These are phyloP conservation scores for Neodiprion virginianus DNA, from an alignment of 1,140 invertebrate species.

Conservation along the genomic window DNA sequence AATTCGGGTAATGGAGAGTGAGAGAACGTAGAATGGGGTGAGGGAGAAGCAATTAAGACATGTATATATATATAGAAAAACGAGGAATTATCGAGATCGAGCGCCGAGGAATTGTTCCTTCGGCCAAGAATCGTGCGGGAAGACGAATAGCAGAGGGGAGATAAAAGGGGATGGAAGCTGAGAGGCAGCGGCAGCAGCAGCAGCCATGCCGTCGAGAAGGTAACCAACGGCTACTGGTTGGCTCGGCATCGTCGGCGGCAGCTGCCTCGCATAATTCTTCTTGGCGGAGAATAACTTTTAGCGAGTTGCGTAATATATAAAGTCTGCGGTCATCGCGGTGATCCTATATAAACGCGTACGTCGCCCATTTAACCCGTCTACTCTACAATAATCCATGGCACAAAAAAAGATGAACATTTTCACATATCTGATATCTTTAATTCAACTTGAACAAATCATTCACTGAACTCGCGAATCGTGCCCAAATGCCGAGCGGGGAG, in stretches of 20 bases:
- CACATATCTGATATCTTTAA: too few species aligned
- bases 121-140: background rate
- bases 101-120: too few species aligned
- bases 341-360: slow-evolving; percentile 15
- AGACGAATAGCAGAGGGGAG: background rate
- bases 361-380: slow-evolving; percentile 9
- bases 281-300: slow-evolving; percentile 50
- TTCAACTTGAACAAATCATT: too few species aligned
- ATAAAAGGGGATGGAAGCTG: background rate
- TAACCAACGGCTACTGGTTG: background rate
- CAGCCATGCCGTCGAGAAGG: background rate
- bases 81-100: too few species aligned
- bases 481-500: too few species aligned
- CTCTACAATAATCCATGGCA: background rate
- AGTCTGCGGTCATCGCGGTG: slow-evolving; percentile 12
- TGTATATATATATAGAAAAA: too few species aligned
- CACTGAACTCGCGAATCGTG: too few species aligned
- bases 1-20: too few species aligned
- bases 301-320: slow-evolving; percentile 36
- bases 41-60: too few species aligned
- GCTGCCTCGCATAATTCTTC: slow-evolving; percentile 56
- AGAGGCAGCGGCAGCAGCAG: background rate
- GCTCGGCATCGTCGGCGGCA: slow-evolving; percentile 29
- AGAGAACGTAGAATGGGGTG: too few species aligned
- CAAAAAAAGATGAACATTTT: background rate